Percentiles rank a stretch among this genome's conserved stretches.
Evolutionary conservation across 1,140 invertebrate genomes (phyloP).

Genomic region (Ceratoteleas bidentatus): DNA sequence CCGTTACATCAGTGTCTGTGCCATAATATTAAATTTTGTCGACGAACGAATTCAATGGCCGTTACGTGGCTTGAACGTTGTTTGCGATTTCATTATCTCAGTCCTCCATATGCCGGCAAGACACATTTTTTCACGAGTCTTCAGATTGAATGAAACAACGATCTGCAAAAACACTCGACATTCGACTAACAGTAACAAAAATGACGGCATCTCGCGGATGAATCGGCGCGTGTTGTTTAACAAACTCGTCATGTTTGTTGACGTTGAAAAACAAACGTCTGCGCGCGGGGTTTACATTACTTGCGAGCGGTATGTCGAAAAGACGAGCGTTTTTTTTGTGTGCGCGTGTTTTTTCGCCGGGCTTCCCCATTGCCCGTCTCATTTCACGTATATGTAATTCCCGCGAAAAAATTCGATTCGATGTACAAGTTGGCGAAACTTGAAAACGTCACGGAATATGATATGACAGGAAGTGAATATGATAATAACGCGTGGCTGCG

Average conservation of each 20-base stretch:
- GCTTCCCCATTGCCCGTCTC: conserved; percentile 17
- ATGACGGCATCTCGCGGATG: neutral
- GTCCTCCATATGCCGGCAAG: neutral
- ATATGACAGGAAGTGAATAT: conserved; percentile 50
- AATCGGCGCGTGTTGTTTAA: conserved; percentile 17
- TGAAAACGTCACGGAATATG: conserved; percentile 38
- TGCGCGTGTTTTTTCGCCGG: conserved; percentile 1
- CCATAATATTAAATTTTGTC: too few species aligned
- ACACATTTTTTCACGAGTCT: neutral
- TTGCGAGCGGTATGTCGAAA: conserved; percentile 7
- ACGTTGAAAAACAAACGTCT: conserved; percentile 24
- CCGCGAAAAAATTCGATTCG: conserved; percentile 21
- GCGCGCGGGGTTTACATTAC: too few species aligned
- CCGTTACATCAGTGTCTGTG: too few species aligned
- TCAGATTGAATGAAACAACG: neutral
- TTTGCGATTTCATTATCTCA: neutral
- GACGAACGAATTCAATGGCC: too few species aligned
- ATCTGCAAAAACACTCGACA: neutral
- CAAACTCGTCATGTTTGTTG: conserved; percentile 31
- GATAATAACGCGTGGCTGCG: conserved; percentile 36
- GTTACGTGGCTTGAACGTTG: too few species aligned
- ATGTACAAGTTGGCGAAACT: conserved; percentile 25
- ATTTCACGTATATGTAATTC: conserved; percentile 9
- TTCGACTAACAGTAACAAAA: conserved; percentile 1
- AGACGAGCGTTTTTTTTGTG: neutral